Evolutionary conservation across 2,113 vertebrate species (phyloP).

Genomic region (Amblyopsis rosae): DNA sequence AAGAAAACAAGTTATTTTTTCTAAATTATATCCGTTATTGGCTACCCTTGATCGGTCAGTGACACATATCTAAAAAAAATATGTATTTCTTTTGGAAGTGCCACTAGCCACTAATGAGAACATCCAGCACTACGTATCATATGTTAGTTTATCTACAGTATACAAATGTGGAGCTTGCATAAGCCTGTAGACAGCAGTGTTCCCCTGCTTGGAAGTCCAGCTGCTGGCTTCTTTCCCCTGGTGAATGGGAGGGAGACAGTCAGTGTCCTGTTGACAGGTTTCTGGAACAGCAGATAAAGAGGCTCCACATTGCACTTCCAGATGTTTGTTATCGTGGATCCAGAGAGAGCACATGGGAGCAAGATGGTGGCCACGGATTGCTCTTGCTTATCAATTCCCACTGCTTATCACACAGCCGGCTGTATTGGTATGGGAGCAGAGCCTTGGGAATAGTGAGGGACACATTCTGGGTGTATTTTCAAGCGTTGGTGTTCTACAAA

Average conservation of each 20-base stretch:
- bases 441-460: constrained; percentile 28
- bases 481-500: constrained; percentile 30
- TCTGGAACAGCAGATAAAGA: constrained; percentile 42
- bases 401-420: constrained; percentile 28
- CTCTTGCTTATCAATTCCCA: constrained; percentile 15
- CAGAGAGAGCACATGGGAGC: constrained; percentile 44
- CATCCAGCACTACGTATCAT: not conserved
- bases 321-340: constrained; percentile 64
- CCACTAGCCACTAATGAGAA: not conserved
- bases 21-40: too few relatives aligned
- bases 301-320: constrained; percentile 59
- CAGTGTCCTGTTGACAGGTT: constrained; percentile 45
- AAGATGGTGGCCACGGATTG: constrained; percentile 38
- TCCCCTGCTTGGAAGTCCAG: constrained; percentile 32
- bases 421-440: constrained; percentile 33
- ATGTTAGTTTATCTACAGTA: not conserved
- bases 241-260: constrained; percentile 32
- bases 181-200: constrained; percentile 34
- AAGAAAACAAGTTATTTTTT: too few relatives aligned
- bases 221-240: constrained; percentile 28
- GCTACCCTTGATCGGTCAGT: too few relatives aligned
- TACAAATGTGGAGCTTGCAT: not conserved
- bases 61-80: too few relatives aligned
- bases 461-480: constrained; percentile 3
- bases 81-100: too few relatives aligned